A percentile compares a stretch with the other conserved stretches of the same genome.
phyloP scores from a whole-genome alignment of 2,113 vertebrate species.

The Psettodes erumei region DNA sequence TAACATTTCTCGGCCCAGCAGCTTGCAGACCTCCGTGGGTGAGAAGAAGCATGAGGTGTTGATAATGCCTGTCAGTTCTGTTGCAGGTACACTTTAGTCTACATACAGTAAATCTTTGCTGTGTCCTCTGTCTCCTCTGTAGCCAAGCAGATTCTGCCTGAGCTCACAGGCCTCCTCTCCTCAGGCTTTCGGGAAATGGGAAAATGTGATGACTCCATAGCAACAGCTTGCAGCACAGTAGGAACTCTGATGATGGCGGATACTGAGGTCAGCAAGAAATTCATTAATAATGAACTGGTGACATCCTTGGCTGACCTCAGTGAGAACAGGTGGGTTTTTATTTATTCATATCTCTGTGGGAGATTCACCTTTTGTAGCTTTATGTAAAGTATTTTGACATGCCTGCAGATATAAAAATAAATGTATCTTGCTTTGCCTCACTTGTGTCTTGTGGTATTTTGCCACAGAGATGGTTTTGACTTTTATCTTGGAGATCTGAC shows the following conservation, averaged over 20 bases:
- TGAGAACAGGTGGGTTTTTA: slow-evolving; percentile 80
- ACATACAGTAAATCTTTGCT: neutral
- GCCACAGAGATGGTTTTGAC: neutral
- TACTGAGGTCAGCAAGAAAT: slow-evolving; percentile 84
- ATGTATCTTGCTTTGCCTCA: neutral
- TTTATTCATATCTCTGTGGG: neutral
- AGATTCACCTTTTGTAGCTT: neutral
- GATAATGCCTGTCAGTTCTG: neutral
- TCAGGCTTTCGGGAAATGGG: slow-evolving; percentile 69
- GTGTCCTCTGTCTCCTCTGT: slow-evolving; percentile 23
- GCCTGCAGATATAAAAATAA: neutral
- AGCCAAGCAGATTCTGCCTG: slow-evolving; percentile 88
- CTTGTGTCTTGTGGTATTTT: neutral
- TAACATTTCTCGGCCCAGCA: slow-evolving; percentile 88
- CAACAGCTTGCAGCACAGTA: slow-evolving; percentile 84
- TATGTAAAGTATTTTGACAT: neutral
- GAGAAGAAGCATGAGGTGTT: slow-evolving; percentile 42
- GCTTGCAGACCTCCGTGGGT: slow-evolving; percentile 87
- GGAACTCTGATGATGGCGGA: slow-evolving; percentile 85
- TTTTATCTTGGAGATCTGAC: neutral
- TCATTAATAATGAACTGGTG: slow-evolving; percentile 81
- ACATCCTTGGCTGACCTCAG: slow-evolving; percentile 83
- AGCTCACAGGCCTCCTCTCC: slow-evolving; percentile 83
- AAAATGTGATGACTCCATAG: slow-evolving; percentile 84
- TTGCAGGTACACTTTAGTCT: neutral